These are phyloP conservation scores for Caerostris darwini DNA, from an alignment of 1,140 invertebrate genomes.

Conservation along the genomic window DNA sequence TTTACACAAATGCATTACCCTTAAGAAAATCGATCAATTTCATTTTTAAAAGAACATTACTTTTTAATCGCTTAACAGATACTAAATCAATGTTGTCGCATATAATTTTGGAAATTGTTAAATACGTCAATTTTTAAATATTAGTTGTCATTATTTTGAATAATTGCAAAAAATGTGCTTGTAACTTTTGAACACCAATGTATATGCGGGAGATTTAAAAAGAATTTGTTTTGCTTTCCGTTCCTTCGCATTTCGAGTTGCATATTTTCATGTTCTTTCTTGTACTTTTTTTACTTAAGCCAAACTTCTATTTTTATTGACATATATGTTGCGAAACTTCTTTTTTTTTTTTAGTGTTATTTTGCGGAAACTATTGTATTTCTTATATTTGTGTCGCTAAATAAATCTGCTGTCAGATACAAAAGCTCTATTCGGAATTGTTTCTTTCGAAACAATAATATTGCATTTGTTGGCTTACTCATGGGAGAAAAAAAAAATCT, in stretches of 20 bases:
- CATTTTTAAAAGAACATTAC: too few species aligned
- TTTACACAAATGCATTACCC: too few species aligned
- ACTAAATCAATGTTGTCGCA: too few species aligned
- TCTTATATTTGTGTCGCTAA: slow-evolving; percentile 5
- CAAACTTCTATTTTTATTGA: slow-evolving; percentile 5
- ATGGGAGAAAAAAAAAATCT: slow-evolving; percentile 10
- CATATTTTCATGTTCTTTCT: background rate
- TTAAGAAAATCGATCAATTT: too few species aligned
- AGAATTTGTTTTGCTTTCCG: background rate
- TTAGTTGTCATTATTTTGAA: too few species aligned
- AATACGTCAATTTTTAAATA: too few species aligned
- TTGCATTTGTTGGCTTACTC: slow-evolving; percentile 5
- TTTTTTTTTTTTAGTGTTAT: background rate
- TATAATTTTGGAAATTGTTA: too few species aligned
- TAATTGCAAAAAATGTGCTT: too few species aligned
- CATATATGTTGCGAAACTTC: background rate
- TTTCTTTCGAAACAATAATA: background rate
- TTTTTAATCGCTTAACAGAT: too few species aligned
- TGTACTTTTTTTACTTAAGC: background rate
- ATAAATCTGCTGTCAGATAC: slow-evolving; percentile 40
- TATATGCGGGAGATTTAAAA: background rate
- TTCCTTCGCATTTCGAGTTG: background rate
- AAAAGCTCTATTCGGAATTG: background rate
- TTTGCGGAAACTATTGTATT: background rate
- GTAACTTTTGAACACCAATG: background rate